Base-by-base conservation (phyloP, 2,113 vertebrate species). In the Willisornis vidua region DNA sequence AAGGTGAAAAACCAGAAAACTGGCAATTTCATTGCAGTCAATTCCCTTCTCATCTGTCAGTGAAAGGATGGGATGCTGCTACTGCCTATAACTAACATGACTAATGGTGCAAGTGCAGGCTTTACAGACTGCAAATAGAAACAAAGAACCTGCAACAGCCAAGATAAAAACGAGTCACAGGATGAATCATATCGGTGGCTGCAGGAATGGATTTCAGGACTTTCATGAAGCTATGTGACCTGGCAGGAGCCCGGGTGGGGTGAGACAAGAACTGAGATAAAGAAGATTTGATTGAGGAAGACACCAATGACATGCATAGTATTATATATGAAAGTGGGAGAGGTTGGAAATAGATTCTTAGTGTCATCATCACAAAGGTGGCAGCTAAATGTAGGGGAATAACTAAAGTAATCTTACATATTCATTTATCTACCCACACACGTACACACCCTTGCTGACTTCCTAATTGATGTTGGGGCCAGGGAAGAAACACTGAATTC, bases 401-500 rank as follows among this genome's bases (percentile, higher is more conserved):
- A 96, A 77, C 70, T 84, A 23, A 62, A 87, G 78, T 70, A 82
- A 75, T 93, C 77, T 89, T 73, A 55, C 48, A 48, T 71, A 88
- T 75, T 95, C 73, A 78, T 94, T 87, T 74, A 48, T 70, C 90
- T 90, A 25, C 79, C 85, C 83, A 91, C 79, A 88, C 76, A 84
- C 66, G 1, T 75, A 82, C 85, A 92, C 92, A 93, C 86, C 93
- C 92, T 94, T 93, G 49, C 93, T 94, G 88, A 89, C 93, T 97
- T 94, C 83, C 93, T 94, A 93, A 57, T 72, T 75, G 54, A 62
- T 2, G 1, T 2, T 90, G 76, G 55, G 80, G 75, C 79, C 73
- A 89, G 65, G 49, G 76, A 80, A 94, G 68, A 59, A 94, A 37
- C 66, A 79, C 18, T 90, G 83, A 82, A 94, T 93, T 93, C 41